These are phyloP conservation scores for Hypsibius dujardini DNA, from an alignment of 1,140 invertebrate genomes.

Conservation along the genomic window DNA sequence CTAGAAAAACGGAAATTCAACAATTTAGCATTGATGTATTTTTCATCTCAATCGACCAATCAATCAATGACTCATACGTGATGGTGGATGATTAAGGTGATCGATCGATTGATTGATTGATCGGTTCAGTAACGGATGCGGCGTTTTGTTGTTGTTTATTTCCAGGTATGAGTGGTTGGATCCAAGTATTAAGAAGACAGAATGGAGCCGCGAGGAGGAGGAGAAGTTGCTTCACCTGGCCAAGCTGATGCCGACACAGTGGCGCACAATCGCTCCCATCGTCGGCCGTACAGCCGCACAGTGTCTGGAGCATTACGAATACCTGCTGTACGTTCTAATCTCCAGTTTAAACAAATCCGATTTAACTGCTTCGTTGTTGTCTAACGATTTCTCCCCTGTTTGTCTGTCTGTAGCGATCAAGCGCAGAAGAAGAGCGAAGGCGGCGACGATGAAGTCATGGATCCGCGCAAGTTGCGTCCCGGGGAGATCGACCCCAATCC, in stretches of 20 bases:
- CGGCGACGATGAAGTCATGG: constrained; percentile 65
- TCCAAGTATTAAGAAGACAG: constrained; percentile 98
- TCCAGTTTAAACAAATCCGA: no score
- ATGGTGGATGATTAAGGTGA: no score
- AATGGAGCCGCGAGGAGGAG: constrained; percentile 98
- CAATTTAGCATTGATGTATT: no score
- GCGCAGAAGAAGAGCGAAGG: constrained; percentile 94
- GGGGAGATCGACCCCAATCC: constrained; percentile 99
- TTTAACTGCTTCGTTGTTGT: no score
- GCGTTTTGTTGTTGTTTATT: constrained; percentile 13
- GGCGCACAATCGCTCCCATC: constrained; percentile 96
- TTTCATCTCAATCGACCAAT: no score
- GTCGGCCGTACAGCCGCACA: constrained; percentile 95
- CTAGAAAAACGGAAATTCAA: no score
- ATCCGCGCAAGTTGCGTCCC: constrained; percentile 87
- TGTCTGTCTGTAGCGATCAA: constrained; percentile 54
- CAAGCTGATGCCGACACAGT: constrained; percentile 98
- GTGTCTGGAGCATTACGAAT: constrained; percentile 92
- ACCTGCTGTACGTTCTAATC: constrained; percentile 47
- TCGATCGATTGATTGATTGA: no score
- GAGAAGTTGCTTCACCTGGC: constrained; percentile 93
- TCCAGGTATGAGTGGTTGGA: constrained; percentile 85
- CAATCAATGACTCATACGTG: no score
- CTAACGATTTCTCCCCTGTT: no score
- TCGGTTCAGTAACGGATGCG: constrained; percentile 1